Evolutionary conservation across 1,140 invertebrate species (phyloP), one percentile per base, ranked within the genome.

Genomic region (Atopsyche davidsoni): DNA sequence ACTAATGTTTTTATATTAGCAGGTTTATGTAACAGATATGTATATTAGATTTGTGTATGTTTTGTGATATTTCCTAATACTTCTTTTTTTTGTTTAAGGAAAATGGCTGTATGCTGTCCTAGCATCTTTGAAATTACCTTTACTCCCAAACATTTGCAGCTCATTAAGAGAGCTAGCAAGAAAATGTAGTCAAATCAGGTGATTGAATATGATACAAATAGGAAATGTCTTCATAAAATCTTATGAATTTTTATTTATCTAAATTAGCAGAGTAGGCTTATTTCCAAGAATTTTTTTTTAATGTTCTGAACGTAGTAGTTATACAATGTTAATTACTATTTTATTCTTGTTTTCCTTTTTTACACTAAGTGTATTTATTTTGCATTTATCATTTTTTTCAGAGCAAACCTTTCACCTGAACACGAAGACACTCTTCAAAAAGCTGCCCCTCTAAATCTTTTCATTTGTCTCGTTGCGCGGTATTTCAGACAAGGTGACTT

Each of bases 401-500:
- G 68, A 49, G 51, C 62, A 2, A 49, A 57, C 17, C 54, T 69
- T 18, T 58, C 44, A 28, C 14, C 39, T 28, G 49, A 51, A 19
- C 44, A 59, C 40, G 35, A 48, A 28, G 35, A 51, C 36, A 22
- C 48, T 40, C 39, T 60, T 40, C 45, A 61, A 17, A 44, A 52
- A 11, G 60, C 59, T 24, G 49, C 50, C 6, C 60, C 65, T 23
- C 53, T 69, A 18, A 70, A 69, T 60, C 53, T 68, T 4, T 65
- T 59, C 53, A 68, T 70, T 53, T 68, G 65, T 45, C 53, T 70
- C 31, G 55, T 68, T 32, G 59, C 63, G 3, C 64, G 59, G 48
- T 66, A 62, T 60, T 70, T 63, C 58, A 57, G 60, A 31, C 67
- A 70, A 56, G 44, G 60, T 25, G 68, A 70, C 61, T 59, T 70